Percentiles rank a stretch among this genome's conserved stretches.
Conservation (phyloP, 2,888 invertebrate species). For the Eretmocerus hayati region DNA sequence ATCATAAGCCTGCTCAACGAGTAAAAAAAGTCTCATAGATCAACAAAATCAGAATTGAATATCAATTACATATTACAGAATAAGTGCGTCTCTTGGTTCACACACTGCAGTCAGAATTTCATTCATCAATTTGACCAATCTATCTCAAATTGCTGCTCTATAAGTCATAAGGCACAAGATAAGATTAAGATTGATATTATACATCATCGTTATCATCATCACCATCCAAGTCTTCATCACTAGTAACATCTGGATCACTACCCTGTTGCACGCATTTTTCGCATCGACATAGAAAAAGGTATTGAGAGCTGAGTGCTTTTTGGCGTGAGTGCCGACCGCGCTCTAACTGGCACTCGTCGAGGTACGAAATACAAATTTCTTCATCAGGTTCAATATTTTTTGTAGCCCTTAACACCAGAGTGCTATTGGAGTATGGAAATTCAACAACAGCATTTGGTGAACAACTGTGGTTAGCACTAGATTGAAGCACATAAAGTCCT, state of each 20-base stretch:
- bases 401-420: constrained; percentile 65
- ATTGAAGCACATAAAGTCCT: constrained; percentile 79
- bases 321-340: constrained; percentile 82
- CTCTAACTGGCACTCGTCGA: constrained; percentile 75
- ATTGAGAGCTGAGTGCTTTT: constrained; percentile 71
- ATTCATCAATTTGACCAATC: no score
- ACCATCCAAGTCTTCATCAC: constrained; percentile 70
- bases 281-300: constrained; percentile 77
- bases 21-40: no score
- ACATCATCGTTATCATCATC: constrained; percentile 38
- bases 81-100: no score
- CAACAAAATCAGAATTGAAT: no score
- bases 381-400: constrained; percentile 70
- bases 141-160: no score
- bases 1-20: no score
- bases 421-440: constrained; percentile 77
- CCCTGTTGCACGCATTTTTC: constrained; percentile 67
- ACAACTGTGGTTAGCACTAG: constrained; percentile 89
- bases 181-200: no score
- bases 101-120: no score
- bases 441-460: constrained; percentile 78
- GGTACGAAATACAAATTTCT: constrained; percentile 85
- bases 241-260: constrained; percentile 71
- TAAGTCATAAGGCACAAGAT: no score
- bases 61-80: no score